Evolutionary conservation across 2,888 invertebrate genomes (phyloP).

Genomic region (Macrophya alboannulata): DNA sequence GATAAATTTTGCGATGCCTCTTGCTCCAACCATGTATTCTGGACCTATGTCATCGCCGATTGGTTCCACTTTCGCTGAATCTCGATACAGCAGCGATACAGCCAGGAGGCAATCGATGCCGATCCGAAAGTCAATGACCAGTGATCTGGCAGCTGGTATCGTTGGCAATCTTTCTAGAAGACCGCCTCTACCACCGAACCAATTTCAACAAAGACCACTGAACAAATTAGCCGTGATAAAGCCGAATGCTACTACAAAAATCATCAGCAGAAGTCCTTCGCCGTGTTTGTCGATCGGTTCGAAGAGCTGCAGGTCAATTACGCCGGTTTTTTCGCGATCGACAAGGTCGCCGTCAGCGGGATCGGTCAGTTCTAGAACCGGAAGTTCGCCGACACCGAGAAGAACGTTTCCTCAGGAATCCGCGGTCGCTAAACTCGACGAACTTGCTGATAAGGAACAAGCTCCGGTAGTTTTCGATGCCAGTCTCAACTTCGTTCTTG

Average conservation of each 20-base stretch:
- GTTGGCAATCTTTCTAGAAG: slow-evolving; percentile 59
- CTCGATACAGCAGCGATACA: slow-evolving; percentile 6
- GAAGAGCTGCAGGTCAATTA: slow-evolving; percentile 73
- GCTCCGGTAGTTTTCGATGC: slow-evolving; percentile 92
- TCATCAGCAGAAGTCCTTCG: slow-evolving; percentile 67
- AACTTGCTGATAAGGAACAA: slow-evolving; percentile 86
- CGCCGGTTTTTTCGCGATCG: slow-evolving; percentile 79
- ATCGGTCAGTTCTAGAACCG: slow-evolving; percentile 76
- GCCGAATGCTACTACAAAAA: slow-evolving; percentile 61
- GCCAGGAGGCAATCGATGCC: slow-evolving; percentile 45
- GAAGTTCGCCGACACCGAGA: slow-evolving; percentile 83
- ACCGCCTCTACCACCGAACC: slow-evolving; percentile 66
- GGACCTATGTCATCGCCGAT: slow-evolving; percentile 60
- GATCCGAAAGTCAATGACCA: slow-evolving; percentile 53
- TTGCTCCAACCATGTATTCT: slow-evolving; percentile 69
- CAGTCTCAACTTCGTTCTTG: slow-evolving; percentile 90
- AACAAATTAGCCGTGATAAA: slow-evolving; percentile 64
- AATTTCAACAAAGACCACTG: slow-evolving; percentile 64
- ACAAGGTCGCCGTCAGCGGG: slow-evolving; percentile 81
- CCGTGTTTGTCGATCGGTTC: slow-evolving; percentile 63
- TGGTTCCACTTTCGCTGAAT: slow-evolving; percentile 40
- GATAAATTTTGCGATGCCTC: slow-evolving; percentile 66
- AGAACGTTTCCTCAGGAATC: slow-evolving; percentile 86
- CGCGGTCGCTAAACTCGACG: slow-evolving; percentile 82
- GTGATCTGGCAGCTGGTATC: slow-evolving; percentile 51